phyloP scores from a whole-genome alignment of 1,140 invertebrate species.

The Drosophila simulans region DNA sequence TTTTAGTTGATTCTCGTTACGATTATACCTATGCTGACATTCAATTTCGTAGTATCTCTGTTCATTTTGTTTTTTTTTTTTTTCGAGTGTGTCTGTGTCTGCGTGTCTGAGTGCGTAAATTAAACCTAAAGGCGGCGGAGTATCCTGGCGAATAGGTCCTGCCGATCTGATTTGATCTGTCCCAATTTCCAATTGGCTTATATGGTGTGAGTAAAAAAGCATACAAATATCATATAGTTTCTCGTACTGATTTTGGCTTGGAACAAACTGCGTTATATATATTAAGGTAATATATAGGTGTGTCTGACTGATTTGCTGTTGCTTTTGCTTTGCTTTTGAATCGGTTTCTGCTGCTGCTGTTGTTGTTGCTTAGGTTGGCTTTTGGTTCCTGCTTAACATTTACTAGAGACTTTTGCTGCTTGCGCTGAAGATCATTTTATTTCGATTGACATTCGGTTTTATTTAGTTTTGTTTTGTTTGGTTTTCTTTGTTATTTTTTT shows the following conservation, averaged over 20 bases:
- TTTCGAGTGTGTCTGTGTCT: slow-evolving; percentile 29
- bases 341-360: slow-evolving; percentile 30
- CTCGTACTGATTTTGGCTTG: slow-evolving; percentile 53
- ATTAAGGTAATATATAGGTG: slow-evolving; percentile 43
- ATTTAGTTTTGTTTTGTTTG: slow-evolving; percentile 36
- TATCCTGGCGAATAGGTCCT: slow-evolving; percentile 21
- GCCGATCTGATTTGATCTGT: slow-evolving; percentile 36
- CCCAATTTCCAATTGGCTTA: slow-evolving; percentile 44
- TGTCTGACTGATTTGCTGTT: slow-evolving; percentile 55
- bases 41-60: slow-evolving; percentile 44
- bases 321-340: slow-evolving; percentile 33
- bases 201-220: slow-evolving; percentile 78
- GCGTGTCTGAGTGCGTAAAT: slow-evolving; percentile 60
- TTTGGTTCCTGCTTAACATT: slow-evolving; percentile 74
- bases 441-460: slow-evolving; percentile 47
- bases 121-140: slow-evolving; percentile 65
- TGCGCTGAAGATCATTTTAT: slow-evolving; percentile 55
- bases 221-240: slow-evolving; percentile 78
- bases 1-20: slow-evolving; percentile 63
- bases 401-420: slow-evolving; percentile 57
- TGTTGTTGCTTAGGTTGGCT: slow-evolving; percentile 54
- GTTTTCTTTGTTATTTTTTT: slow-evolving; percentile 31
- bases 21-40: slow-evolving; percentile 70
- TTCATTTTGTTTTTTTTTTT: neutral
- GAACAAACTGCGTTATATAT: slow-evolving; percentile 49